Percentiles rank a stretch among this genome's conserved stretches.
Conservation (phyloP, 2,797 vertebrate genomes). For the Parauchenoglanis punctatus region DNA sequence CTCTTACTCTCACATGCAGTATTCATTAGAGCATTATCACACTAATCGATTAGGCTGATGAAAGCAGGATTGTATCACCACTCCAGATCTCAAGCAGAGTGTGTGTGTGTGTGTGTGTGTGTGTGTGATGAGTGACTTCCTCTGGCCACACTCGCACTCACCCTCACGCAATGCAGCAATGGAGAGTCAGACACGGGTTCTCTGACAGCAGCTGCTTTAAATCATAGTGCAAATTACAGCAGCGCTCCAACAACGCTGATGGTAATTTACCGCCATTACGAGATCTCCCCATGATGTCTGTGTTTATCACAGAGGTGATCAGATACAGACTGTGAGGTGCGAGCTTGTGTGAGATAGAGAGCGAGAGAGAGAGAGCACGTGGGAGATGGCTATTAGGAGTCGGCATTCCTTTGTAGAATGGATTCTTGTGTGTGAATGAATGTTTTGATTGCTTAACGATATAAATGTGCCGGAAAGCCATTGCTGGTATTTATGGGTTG, state of each 20-base stretch:
- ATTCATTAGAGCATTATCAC: conserved; percentile 20
- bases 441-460: neutral
- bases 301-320: conserved; percentile 50
- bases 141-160: neutral
- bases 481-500: neutral
- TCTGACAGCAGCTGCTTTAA: conserved; percentile 29
- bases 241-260: conserved; percentile 23
- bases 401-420: neutral
- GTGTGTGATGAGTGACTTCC: conserved; percentile 27
- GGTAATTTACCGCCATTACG: conserved; percentile 49
- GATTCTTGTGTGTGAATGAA: neutral
- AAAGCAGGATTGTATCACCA: conserved; percentile 15
- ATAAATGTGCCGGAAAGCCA: neutral
- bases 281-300: conserved; percentile 36
- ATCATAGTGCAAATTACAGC: conserved; percentile 48
- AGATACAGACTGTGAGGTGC: conserved; percentile 31
- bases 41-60: conserved; percentile 28
- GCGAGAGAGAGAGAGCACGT: neutral
- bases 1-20: conserved; percentile 1
- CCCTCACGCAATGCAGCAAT: neutral
- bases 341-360: neutral
- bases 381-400: conserved; percentile 30
- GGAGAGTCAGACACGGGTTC: neutral
- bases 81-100: neutral
- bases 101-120: conserved; percentile 8